phyloP scores from a whole-genome alignment of 2,113 vertebrate species.

The Ursus arctos region DNA sequence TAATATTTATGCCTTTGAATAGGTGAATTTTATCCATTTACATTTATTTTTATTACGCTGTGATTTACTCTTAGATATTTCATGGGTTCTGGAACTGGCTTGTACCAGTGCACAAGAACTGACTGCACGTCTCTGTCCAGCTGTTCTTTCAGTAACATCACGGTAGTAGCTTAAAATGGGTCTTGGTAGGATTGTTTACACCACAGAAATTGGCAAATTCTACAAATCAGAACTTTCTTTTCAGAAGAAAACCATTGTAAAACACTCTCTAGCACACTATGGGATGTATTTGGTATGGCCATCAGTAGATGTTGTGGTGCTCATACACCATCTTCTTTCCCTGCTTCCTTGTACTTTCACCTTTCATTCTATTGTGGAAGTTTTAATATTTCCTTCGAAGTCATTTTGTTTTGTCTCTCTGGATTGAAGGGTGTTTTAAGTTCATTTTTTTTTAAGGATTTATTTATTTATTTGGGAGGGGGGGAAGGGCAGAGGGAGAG shows the following conservation, averaged over 20 bases:
- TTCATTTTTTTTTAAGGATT: background rate
- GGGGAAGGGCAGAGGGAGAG: background rate
- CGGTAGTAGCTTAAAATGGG: background rate
- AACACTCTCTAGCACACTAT: background rate
- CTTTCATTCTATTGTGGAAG: background rate
- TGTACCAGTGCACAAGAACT: background rate
- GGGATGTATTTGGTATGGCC: background rate
- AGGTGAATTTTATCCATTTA: background rate
- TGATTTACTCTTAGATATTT: background rate
- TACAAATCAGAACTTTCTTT: background rate
- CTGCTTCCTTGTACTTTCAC: background rate
- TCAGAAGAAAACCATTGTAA: background rate
- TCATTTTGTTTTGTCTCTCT: background rate
- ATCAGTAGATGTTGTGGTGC: background rate
- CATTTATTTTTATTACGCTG: background rate
- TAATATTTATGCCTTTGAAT: background rate
- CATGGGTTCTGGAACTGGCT: background rate
- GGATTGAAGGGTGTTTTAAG: fast-evolving
- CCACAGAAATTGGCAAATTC: background rate
- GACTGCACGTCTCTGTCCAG: background rate
- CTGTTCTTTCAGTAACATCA: background rate
- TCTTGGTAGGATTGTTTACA: background rate
- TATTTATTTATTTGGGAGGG: background rate
- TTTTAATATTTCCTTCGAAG: background rate
- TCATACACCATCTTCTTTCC: background rate